A percentile compares a stretch with the other conserved stretches of the same genome.
Conservation (phyloP, 2,113 vertebrate genomes). For the Polypterus bichir region DNA sequence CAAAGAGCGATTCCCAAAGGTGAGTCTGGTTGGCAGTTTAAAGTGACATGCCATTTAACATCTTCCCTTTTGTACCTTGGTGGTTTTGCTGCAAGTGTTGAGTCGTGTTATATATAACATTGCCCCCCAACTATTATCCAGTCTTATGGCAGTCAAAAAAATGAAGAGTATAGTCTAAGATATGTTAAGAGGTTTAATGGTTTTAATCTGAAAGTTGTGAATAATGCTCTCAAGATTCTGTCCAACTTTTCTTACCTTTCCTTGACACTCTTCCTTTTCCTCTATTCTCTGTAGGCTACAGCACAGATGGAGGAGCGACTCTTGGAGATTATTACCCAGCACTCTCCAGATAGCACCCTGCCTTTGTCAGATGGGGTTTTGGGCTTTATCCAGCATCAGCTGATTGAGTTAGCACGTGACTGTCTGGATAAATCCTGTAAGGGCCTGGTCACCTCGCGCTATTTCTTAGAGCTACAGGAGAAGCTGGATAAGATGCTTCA, state of each 20-base stretch:
- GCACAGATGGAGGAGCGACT: conserved; percentile 92
- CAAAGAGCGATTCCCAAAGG: conserved; percentile 93
- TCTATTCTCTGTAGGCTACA: conserved; percentile 59
- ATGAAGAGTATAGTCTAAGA: too few relatives aligned
- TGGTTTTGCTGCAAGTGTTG: too few relatives aligned
- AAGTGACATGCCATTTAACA: too few relatives aligned
- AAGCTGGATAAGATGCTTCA: conserved; percentile 86
- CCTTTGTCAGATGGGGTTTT: conserved; percentile 81
- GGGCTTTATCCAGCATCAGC: conserved; percentile 96
- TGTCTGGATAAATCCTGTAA: conserved; percentile 85
- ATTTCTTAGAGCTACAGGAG: conserved; percentile 92
- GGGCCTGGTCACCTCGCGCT: conserved; percentile 81
- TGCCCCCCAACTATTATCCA: too few relatives aligned
- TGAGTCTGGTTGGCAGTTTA: conserved; percentile 27
- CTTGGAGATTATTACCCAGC: conserved; percentile 69
- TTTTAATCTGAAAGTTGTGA: too few relatives aligned
- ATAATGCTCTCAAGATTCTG: too few relatives aligned
- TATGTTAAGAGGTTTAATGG: too few relatives aligned
- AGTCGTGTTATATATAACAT: too few relatives aligned
- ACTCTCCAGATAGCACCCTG: conserved; percentile 62
- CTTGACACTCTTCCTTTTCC: neutral
- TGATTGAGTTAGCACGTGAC: conserved; percentile 82
- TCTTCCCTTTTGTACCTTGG: too few relatives aligned
- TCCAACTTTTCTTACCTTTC: too few relatives aligned
- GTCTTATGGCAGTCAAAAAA: too few relatives aligned